Percentiles rank a stretch among this genome's conserved stretches.
phyloP scores from a whole-genome alignment of 2,797 vertebrate species.

The Sphenodon punctatus region DNA sequence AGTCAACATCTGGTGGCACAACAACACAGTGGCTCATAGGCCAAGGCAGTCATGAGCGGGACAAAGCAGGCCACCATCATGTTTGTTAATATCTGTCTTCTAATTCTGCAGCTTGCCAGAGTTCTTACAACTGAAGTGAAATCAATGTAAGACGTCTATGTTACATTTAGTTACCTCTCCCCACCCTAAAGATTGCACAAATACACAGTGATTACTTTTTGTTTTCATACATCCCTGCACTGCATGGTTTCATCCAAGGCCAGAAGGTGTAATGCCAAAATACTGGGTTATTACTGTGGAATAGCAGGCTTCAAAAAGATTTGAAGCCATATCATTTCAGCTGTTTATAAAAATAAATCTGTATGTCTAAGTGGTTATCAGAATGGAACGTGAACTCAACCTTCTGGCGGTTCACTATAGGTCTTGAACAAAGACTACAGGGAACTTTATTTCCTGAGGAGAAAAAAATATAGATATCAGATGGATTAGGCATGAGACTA shows the following conservation, averaged over 20 bases:
- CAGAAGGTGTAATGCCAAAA: background rate
- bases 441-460: too few relatives aligned
- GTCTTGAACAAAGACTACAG: too few relatives aligned
- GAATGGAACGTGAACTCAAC: background rate
- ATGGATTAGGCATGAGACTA: background rate
- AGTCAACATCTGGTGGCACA: too few relatives aligned
- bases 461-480: too few relatives aligned
- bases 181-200: rapidly evolving
- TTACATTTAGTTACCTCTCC: background rate
- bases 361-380: background rate
- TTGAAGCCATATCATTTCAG: background rate
- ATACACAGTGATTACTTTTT: background rate
- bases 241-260: background rate
- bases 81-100: too few relatives aligned
- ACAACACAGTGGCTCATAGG: too few relatives aligned
- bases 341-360: background rate
- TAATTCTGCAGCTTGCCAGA: too few relatives aligned
- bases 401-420: background rate
- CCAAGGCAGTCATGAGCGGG: too few relatives aligned
- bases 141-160: background rate
- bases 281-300: background rate
- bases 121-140: too few relatives aligned
- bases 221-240: background rate
- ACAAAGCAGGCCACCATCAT: too few relatives aligned
- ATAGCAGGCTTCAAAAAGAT: background rate